These are phyloP conservation scores for Hydrocynus forskahlii DNA, from an alignment of 2,797 vertebrate species.

Conservation along the genomic window DNA sequence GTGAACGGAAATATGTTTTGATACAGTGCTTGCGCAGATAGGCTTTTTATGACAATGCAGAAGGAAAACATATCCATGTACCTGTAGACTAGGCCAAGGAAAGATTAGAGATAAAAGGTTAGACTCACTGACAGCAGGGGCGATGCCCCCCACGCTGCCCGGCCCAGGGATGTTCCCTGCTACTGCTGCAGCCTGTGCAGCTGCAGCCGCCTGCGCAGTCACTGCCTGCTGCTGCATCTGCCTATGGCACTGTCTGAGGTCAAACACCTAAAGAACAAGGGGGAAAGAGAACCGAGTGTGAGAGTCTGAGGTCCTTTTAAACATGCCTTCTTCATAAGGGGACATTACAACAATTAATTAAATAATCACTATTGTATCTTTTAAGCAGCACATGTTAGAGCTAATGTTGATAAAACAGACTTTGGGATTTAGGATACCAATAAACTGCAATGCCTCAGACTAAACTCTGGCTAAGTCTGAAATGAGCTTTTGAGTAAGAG, in stretches of 20 bases:
- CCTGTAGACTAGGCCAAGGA: not conserved
- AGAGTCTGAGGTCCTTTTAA: not conserved
- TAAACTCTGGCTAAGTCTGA: too few species aligned
- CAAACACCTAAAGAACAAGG: conserved; percentile 70
- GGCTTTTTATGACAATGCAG: too few species aligned
- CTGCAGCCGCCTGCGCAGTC: conserved; percentile 72
- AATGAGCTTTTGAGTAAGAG: too few species aligned
- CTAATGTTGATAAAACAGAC: not conserved
- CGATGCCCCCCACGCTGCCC: conserved; percentile 65
- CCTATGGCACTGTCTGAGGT: conserved; percentile 79
- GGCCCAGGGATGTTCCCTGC: conserved; percentile 74
- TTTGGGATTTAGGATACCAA: too few species aligned
- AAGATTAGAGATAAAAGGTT: not conserved
- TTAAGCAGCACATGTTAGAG: not conserved
- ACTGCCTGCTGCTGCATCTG: conserved; percentile 85
- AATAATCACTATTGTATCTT: too few species aligned
- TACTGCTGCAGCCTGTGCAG: conserved; percentile 70
- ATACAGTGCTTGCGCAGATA: too few species aligned
- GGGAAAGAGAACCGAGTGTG: not conserved
- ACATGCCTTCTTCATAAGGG: not conserved
- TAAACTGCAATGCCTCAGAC: too few species aligned
- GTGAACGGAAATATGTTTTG: too few species aligned
- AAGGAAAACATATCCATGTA: too few species aligned
- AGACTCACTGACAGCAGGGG: conserved; percentile 71
- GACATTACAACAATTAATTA: too few species aligned